Conservation (phyloP, 2,888 invertebrate species). For the Nephrotoma guestfalica region DNA sequence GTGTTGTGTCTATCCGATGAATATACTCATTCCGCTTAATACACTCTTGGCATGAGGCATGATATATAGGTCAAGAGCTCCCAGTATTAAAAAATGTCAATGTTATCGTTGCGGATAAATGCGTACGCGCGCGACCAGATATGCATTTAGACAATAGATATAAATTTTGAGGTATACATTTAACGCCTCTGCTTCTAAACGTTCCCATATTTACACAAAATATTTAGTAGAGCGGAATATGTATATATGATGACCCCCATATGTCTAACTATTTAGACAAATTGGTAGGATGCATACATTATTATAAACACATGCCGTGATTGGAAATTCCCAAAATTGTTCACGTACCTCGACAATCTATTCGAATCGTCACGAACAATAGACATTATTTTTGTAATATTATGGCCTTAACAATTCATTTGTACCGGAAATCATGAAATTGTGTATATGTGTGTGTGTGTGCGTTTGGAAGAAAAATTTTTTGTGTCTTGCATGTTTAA, state of each 20-base stretch:
- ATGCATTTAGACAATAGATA: neutral
- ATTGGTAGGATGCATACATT: neutral
- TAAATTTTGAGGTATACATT: neutral
- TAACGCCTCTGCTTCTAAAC: neutral
- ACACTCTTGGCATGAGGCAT: neutral
- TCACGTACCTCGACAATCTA: neutral
- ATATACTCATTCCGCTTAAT: neutral
- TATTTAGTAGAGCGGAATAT: neutral
- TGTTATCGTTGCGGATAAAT: neutral
- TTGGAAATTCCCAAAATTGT: neutral
- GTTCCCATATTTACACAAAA: neutral
- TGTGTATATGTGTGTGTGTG: neutral
- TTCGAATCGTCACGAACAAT: neutral
- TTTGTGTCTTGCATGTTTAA: neutral
- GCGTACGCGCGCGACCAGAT: neutral
- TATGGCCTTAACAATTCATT: neutral
- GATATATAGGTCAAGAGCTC: neutral
- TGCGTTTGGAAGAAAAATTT: neutral
- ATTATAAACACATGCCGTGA: neutral
- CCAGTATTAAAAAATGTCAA: neutral
- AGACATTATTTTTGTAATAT: neutral
- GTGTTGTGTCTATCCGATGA: neutral
- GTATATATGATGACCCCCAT: neutral
- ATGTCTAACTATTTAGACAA: neutral
- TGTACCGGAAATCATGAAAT: neutral